Evolutionary conservation across 1,140 invertebrate genomes (phyloP), one percentile per base, ranked within the genome.

Genomic region (Bicyclus anynana): DNA sequence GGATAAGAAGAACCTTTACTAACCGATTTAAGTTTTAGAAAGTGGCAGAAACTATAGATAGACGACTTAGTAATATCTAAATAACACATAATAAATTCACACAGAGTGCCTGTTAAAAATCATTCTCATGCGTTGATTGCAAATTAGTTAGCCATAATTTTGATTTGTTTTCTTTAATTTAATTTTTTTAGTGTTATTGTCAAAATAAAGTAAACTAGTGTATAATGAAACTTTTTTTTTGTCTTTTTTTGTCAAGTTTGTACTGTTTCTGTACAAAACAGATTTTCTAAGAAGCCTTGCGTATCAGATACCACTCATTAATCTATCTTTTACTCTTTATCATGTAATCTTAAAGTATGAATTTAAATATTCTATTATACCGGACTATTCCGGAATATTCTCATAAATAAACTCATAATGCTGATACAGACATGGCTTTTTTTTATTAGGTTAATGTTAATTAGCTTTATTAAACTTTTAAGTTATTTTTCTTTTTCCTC

Each of bases 91-190:
- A 72, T 76, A 84, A 87, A 84, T 79, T 86, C 84, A 86, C 82
- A 74, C 83, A 80, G 84, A 86, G 84, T 86, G 84, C 84, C 84
- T 87, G 81, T 78, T 82, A 77, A 72, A 57, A 77, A 74, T 75
- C 74, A 77, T 76, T 82, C 66, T 82, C 77, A 73, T 71, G 58
- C 65, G 61, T 77, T 74, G 59, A 74, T 72, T 76, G 69, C 71
- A 63, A 72, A 68, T 79, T 81, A 81, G 67, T 81, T 82, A 84
- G 83, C 80, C 81, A 84, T 87, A 78, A 84, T 82, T 85, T 79
- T 75, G 59, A 73, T 77, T 82, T 77, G 72, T 81, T 70, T 73
- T 67, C 63, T 67, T 51, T 65, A 67, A 72, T 71, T 74, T 77
- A 74, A 65, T 78, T 66, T 78, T 73, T 57, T 79, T 72, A 77